Percentiles rank a stretch among this genome's conserved stretches.
phyloP scores from a whole-genome alignment of 37 sponge, comb jelly and placozoan genomes.

The Eunapius fragilis region DNA sequence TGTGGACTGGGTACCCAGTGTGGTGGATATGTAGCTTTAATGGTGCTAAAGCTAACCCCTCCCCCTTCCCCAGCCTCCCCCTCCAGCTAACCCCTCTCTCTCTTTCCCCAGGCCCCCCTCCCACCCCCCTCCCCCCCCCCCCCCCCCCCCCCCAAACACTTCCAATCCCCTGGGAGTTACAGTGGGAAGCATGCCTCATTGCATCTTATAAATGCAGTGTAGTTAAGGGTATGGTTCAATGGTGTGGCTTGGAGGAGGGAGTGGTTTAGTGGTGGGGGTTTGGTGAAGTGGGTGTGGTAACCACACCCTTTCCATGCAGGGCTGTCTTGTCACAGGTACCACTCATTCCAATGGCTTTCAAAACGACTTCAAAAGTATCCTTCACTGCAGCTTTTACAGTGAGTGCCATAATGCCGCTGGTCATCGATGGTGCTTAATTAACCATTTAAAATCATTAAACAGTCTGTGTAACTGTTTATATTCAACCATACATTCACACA shows the following conservation, averaged over 20 bases:
- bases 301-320: neutral
- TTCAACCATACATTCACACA: conserved; percentile 22
- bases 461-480: no score
- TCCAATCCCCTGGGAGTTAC: neutral
- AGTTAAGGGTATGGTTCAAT: neutral
- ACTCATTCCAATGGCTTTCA: conserved; percentile 57
- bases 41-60: no score
- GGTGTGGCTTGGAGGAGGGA: neutral
- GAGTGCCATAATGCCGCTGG: no score
- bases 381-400: conserved; percentile 38
- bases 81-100: no score
- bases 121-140: no score
- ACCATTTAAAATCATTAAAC: no score
- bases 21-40: no score
- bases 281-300: neutral
- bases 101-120: no score
- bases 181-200: neutral
- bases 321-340: conserved; percentile 33
- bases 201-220: neutral
- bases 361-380: conserved; percentile 41
- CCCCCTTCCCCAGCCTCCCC: no score
- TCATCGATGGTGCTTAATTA: no score
- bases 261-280: neutral
- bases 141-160: no score
- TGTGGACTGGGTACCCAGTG: no score